Conservation (phyloP, 2,888 invertebrate species). For the Morpho achilles region DNA sequence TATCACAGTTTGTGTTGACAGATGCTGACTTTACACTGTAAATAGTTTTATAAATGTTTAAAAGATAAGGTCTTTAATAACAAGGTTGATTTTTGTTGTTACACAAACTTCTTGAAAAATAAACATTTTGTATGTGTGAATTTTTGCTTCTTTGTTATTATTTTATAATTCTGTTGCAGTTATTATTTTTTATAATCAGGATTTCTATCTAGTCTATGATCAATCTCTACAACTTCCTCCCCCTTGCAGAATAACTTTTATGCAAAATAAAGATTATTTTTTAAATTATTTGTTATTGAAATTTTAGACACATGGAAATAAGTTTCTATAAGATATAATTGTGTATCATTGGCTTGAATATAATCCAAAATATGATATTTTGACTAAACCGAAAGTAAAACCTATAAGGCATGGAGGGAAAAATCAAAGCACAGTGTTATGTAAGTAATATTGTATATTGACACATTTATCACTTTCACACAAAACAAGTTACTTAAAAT, state of each 20-base stretch:
- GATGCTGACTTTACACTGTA: constrained; percentile 76
- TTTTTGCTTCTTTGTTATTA: constrained; percentile 55
- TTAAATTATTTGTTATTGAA: not conserved
- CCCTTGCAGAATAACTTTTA: constrained; percentile 23
- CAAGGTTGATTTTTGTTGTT: constrained; percentile 80
- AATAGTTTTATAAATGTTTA: constrained; percentile 73
- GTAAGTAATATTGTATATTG: constrained; percentile 74
- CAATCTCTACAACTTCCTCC: constrained; percentile 29
- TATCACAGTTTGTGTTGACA: constrained; percentile 74
- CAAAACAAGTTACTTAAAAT: constrained; percentile 73
- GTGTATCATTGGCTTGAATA: not conserved
- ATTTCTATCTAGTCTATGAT: constrained; percentile 1
- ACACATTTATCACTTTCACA: constrained; percentile 74
- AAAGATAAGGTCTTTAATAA: constrained; percentile 73
- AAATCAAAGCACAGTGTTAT: constrained; percentile 49
- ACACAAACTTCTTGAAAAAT: constrained; percentile 78
- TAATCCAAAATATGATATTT: not conserved
- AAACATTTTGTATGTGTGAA: constrained; percentile 79
- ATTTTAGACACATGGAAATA: constrained; percentile 2
- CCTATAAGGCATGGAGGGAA: not conserved
- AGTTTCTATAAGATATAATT: not conserved
- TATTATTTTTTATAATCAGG: constrained; percentile 4
- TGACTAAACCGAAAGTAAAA: not conserved
- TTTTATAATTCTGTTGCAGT: constrained; percentile 26
- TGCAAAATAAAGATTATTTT: too few relatives aligned